Evolutionary conservation across 2,797 vertebrate species (phyloP).

Genomic region (Parotocinclus haroldoi): DNA sequence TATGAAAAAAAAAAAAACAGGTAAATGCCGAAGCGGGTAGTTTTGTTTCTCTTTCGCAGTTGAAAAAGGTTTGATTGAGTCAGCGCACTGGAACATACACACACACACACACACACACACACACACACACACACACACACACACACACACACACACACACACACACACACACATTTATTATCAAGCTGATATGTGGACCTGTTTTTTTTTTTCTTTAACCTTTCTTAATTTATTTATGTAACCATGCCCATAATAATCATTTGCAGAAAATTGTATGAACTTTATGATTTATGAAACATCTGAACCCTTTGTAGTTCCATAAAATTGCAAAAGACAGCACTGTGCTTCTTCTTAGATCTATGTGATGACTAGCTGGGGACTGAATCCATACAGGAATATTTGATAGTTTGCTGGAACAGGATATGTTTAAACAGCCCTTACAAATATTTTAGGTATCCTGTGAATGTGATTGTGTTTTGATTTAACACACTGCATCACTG

Average conservation of each 20-base stretch:
- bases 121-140: too few species aligned
- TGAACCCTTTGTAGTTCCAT: slow-evolving; percentile 37
- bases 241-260: slow-evolving; percentile 47
- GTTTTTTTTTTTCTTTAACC: slow-evolving; percentile 40
- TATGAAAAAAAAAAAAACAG: not conserved
- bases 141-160: slow-evolving; percentile 14
- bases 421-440: slow-evolving; percentile 21
- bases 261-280: slow-evolving; percentile 48
- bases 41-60: too few species aligned
- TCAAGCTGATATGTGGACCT: slow-evolving; percentile 43
- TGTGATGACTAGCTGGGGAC: slow-evolving; percentile 23
- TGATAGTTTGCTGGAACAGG: slow-evolving; percentile 20
- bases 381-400: slow-evolving; percentile 35
- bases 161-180: slow-evolving; percentile 38
- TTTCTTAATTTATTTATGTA: slow-evolving; percentile 46
- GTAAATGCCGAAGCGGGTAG: not conserved
- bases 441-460: slow-evolving; percentile 9
- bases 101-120: slow-evolving; percentile 12
- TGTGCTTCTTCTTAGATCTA: slow-evolving; percentile 29
- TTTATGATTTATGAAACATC: slow-evolving; percentile 41
- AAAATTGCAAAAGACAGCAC: slow-evolving; percentile 40
- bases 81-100: slow-evolving; percentile 46
- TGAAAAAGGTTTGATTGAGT: slow-evolving; percentile 8
- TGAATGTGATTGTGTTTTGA: not conserved
- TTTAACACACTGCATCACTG: not conserved